Percentiles rank a stretch among this genome's conserved stretches.
These are phyloP conservation scores for Sinocyclocheilus grahami DNA, from an alignment of 2,113 vertebrate species.

Conservation along the genomic window DNA sequence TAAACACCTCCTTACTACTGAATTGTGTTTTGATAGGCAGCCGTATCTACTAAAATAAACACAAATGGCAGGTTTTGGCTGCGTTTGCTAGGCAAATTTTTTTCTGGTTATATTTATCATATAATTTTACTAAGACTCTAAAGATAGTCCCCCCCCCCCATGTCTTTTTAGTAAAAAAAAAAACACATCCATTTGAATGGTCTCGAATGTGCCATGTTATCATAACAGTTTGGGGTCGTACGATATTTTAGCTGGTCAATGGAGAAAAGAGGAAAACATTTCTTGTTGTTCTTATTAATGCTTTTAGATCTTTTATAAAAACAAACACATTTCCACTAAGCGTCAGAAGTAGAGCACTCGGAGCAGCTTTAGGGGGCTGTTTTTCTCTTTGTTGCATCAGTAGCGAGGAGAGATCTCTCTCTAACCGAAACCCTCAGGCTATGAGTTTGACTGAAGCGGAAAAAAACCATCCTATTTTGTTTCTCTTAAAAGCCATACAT, in stretches of 20 bases:
- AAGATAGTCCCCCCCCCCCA: not conserved
- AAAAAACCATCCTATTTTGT: conserved; percentile 45
- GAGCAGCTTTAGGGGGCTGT: conserved; percentile 48
- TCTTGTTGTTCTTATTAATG: conserved; percentile 39
- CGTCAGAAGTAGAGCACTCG: conserved; percentile 10
- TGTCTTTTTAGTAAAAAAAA: not conserved
- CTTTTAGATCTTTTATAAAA: conserved; percentile 40
- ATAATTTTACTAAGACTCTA: not conserved
- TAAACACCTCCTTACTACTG: conserved; percentile 49
- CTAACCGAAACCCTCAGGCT: conserved; percentile 48
- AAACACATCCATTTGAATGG: not conserved
- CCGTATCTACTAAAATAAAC: conserved; percentile 48
- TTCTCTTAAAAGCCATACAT: conserved; percentile 40
- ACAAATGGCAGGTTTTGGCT: conserved; percentile 9
- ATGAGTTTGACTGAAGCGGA: conserved; percentile 46
- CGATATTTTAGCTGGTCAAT: conserved; percentile 23
- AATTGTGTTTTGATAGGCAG: conserved; percentile 51
- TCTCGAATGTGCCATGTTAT: not conserved
- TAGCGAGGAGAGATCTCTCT: conserved; percentile 37
- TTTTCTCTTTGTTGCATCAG: conserved; percentile 50
- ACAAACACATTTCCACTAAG: conserved; percentile 37
- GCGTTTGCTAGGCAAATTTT: not conserved
- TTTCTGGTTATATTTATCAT: conserved; percentile 8
- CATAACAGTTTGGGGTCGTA: not conserved
- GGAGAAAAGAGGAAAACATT: conserved; percentile 24